phyloP scores from a whole-genome alignment of 2,797 vertebrate species.

The Rhabdophis nuchalis region DNA sequence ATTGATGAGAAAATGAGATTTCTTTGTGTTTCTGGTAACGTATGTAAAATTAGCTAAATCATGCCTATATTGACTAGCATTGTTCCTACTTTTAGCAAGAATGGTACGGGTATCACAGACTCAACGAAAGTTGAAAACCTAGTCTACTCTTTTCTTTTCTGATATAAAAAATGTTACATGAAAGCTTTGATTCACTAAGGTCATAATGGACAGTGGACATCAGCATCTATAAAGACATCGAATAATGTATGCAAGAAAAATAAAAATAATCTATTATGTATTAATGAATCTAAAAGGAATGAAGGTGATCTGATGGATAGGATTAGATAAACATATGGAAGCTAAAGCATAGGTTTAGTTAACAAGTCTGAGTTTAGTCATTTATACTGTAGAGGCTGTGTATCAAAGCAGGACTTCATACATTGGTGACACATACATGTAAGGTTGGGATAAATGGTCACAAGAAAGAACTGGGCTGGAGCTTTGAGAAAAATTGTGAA shows the following conservation, averaged over 20 bases:
- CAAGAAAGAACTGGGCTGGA: background rate
- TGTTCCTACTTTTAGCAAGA: background rate
- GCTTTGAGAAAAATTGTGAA: background rate
- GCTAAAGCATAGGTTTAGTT: background rate
- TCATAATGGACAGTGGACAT: background rate
- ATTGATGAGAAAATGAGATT: background rate
- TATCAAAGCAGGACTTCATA: background rate
- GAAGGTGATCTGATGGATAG: background rate
- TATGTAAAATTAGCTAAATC: background rate
- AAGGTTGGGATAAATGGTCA: background rate
- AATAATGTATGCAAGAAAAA: background rate
- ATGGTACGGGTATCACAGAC: background rate
- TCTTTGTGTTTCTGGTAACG: background rate
- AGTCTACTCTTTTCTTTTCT: background rate
- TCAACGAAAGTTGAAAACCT: background rate
- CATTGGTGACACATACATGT: background rate
- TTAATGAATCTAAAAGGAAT: background rate
- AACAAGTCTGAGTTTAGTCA: background rate
- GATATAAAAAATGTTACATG: background rate
- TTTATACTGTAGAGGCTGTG: background rate
- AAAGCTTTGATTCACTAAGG: background rate
- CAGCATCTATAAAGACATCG: background rate
- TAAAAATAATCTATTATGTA: background rate
- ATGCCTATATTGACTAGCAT: background rate
- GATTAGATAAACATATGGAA: background rate